A percentile compares a stretch with the other conserved stretches of the same genome.
phyloP scores from a whole-genome alignment of 2,797 vertebrate species.

The Sebastes jordani region DNA sequence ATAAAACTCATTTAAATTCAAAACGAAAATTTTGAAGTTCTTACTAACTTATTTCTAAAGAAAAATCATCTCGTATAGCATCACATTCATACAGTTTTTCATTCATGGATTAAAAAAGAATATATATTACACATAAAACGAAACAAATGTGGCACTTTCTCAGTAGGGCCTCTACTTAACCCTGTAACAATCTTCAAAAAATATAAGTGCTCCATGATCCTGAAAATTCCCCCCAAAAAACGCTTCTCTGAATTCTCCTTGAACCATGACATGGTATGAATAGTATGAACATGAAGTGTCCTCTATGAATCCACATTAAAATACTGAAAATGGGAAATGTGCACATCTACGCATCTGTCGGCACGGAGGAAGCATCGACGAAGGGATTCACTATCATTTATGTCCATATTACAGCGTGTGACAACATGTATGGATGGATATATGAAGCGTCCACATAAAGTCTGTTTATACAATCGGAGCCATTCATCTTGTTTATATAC shows the following conservation, averaged over 20 bases:
- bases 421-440: not conserved
- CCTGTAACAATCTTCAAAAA: slow-evolving; percentile 36
- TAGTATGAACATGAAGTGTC: not conserved
- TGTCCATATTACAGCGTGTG: not conserved
- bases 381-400: not conserved
- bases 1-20: not conserved
- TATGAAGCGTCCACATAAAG: not conserved
- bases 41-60: slow-evolving; percentile 11
- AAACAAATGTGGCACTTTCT: slow-evolving; percentile 39
- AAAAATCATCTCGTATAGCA: not conserved
- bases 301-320: not conserved
- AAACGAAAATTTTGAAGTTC: not conserved
- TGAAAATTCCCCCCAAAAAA: not conserved
- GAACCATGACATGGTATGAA: not conserved
- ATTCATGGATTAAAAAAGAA: slow-evolving; percentile 8
- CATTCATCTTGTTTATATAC: not conserved
- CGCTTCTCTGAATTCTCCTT: not conserved
- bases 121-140: not conserved
- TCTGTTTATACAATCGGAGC: slow-evolving; percentile 30
- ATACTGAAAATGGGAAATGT: not conserved
- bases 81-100: slow-evolving; percentile 47
- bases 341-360: not conserved
- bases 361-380: slow-evolving; percentile 15
- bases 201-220: not conserved
- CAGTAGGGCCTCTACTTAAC: not conserved